These are phyloP conservation scores for Leptinotarsa texana DNA, from an alignment of 1,140 invertebrate species.

Conservation along the genomic window DNA sequence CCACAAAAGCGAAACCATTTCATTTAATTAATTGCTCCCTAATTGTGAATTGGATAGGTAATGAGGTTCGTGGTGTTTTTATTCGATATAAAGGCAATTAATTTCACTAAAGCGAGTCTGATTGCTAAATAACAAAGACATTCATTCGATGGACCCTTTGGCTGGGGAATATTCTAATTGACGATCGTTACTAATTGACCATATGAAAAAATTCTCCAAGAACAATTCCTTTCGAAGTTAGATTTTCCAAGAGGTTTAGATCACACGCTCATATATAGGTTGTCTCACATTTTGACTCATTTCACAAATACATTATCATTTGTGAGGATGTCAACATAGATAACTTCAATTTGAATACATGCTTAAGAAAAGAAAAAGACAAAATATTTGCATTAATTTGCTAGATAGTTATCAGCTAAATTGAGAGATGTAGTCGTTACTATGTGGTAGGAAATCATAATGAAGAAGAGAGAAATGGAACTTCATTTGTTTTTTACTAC, in stretches of 20 bases:
- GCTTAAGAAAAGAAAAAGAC: no score
- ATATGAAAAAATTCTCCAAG: background rate
- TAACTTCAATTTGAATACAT: no score
- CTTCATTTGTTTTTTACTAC: no score
- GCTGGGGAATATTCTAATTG: background rate
- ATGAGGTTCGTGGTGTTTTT: conserved; percentile 30
- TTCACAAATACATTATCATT: no score
- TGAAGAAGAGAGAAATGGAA: no score
- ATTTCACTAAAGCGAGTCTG: conserved; percentile 9
- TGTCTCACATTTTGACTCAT: background rate
- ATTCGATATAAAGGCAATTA: conserved; percentile 28
- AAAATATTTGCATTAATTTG: no score
- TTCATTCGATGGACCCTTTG: background rate
- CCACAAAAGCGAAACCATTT: conserved; percentile 23
- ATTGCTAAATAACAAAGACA: conserved; percentile 2
- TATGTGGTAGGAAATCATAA: no score
- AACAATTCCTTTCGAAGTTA: background rate
- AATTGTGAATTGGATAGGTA: conserved; percentile 33
- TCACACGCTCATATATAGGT: background rate
- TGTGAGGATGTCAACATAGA: no score
- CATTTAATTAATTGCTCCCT: conserved; percentile 32
- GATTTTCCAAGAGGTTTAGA: background rate
- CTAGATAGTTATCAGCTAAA: no score
- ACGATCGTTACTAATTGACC: background rate
- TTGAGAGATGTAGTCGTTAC: no score